Percentiles rank a stretch among this genome's conserved stretches.
phyloP scores from a whole-genome alignment of 2,888 invertebrate species.

The Drosophila anomelani region DNA sequence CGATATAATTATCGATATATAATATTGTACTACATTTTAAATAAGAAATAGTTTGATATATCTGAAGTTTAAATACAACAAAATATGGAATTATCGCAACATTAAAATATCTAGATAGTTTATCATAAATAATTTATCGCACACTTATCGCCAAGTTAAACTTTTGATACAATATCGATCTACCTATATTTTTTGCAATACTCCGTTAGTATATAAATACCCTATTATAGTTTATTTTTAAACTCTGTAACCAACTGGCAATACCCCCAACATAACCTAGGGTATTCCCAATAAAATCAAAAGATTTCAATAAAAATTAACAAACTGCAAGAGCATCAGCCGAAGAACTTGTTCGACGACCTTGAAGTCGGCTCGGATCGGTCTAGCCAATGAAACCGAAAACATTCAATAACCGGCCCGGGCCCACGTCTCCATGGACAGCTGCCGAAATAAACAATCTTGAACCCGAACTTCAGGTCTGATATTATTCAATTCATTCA shows the following conservation, averaged over 20 bases:
- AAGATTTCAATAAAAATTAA: slow-evolving; percentile 27
- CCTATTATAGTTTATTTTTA: too few species aligned
- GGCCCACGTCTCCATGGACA: slow-evolving; percentile 56
- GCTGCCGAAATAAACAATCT: slow-evolving; percentile 69
- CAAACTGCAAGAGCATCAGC: slow-evolving; percentile 45
- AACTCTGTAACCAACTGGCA: background rate
- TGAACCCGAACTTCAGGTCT: slow-evolving; percentile 70
- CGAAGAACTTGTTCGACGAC: slow-evolving; percentile 75
- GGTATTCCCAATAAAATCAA: slow-evolving; percentile 30
- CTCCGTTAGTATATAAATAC: too few species aligned
- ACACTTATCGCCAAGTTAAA: too few species aligned
- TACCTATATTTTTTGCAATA: too few species aligned
- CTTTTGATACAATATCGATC: too few species aligned
- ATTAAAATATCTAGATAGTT: too few species aligned
- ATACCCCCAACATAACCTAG: slow-evolving; percentile 4
- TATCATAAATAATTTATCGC: too few species aligned
- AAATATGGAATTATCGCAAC: too few species aligned
- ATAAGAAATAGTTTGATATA: too few species aligned
- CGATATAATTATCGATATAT: too few species aligned
- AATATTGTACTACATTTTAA: too few species aligned
- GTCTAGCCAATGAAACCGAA: slow-evolving; percentile 66
- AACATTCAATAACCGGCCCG: slow-evolving; percentile 65
- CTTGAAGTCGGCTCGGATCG: slow-evolving; percentile 63
- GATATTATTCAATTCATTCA: slow-evolving; percentile 72
- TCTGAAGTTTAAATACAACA: too few species aligned